These are phyloP conservation scores for Heliconius charithonia DNA, from an alignment of 2,888 invertebrate species.

Conservation along the genomic window DNA sequence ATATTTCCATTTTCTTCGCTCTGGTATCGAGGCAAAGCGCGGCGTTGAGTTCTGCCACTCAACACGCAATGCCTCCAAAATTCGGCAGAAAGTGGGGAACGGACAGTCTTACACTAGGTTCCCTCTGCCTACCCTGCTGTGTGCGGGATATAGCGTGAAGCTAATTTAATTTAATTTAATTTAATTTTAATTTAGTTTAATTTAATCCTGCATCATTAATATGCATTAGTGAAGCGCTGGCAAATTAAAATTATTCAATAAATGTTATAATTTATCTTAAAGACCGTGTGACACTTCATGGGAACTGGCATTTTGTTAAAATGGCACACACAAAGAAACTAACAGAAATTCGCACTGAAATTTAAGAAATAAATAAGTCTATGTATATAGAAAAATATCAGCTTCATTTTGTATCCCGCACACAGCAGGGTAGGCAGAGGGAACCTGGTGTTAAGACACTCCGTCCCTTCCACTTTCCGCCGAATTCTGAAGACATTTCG, in stretches of 20 bases:
- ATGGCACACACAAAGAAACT: constrained; percentile 41
- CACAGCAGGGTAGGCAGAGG: neutral
- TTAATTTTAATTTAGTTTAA: no score
- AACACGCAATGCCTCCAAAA: no score
- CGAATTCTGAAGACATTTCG: neutral
- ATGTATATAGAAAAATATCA: neutral
- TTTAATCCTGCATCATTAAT: constrained; percentile 31
- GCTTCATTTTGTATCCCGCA: neutral
- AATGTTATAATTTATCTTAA: constrained; percentile 38
- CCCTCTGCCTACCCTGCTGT: no score
- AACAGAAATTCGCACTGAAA: constrained; percentile 26
- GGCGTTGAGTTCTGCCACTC: no score
- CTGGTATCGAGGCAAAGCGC: no score
- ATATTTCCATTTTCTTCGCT: no score
- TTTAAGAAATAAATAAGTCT: neutral
- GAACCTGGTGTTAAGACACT: neutral
- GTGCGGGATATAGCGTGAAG: no score
- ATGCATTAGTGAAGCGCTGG: constrained; percentile 20
- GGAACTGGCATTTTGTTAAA: constrained; percentile 49
- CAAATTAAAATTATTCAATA: constrained; percentile 39
- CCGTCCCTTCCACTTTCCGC: neutral
- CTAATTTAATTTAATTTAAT: no score
- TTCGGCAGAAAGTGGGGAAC: no score
- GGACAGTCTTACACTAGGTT: no score
- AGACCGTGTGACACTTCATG: constrained; percentile 43